phyloP scores from a whole-genome alignment of 2,888 invertebrate genomes.

The Cataglyphis albicans region DNA sequence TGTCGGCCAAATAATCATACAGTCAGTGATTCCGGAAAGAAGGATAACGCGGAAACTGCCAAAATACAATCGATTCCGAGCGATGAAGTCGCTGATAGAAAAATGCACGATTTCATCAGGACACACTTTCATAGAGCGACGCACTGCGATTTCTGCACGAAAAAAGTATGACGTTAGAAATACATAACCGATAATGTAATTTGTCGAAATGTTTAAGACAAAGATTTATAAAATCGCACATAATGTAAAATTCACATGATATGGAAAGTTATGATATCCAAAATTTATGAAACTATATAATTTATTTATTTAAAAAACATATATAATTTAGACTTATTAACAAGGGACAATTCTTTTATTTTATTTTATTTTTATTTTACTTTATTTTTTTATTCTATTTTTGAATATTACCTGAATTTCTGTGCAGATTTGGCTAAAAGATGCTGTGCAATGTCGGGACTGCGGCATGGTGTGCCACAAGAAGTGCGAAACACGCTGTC shows the following conservation, averaged over 20 bases:
- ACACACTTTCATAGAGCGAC: constrained; percentile 96
- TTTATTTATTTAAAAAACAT: not conserved
- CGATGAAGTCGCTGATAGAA: constrained; percentile 80
- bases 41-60: constrained; percentile 77
- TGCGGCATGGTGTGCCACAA: constrained; percentile 98
- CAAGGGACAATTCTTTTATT: not conserved
- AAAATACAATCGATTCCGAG: constrained; percentile 76
- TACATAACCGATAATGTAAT: not conserved
- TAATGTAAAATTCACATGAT: not conserved
- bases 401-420: not conserved
- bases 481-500: constrained; percentile 96
- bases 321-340: not conserved
- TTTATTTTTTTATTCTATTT: constrained; percentile 18
- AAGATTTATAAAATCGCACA: not conserved
- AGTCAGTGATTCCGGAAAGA: constrained; percentile 76
- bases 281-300: not conserved
- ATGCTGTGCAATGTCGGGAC: constrained; percentile 95
- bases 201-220: not conserved
- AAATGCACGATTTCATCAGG: constrained; percentile 92
- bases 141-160: constrained; percentile 97
- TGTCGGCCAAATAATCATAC: constrained; percentile 84
- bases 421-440: constrained; percentile 96
- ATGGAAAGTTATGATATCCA: not conserved
- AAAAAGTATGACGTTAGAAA: constrained; percentile 89
- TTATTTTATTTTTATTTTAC: not conserved